These are phyloP conservation scores for Petroica traversi DNA, from an alignment of 2,113 vertebrate genomes.

Conservation along the genomic window DNA sequence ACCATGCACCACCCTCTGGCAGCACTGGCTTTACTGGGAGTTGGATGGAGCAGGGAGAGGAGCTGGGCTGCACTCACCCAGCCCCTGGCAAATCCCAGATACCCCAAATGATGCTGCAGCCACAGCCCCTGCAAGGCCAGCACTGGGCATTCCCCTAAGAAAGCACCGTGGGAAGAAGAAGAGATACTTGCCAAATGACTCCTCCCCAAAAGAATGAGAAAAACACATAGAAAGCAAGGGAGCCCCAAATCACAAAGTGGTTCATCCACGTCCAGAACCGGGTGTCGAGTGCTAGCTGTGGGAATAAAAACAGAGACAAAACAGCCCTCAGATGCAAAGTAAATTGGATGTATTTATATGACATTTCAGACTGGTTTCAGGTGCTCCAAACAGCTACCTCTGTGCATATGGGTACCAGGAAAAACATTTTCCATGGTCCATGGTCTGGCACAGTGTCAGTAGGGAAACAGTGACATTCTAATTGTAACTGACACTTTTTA, in stretches of 20 bases:
- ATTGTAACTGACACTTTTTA: background rate
- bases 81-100: too few species aligned
- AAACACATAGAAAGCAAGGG: conserved; percentile 94
- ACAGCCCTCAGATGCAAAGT: background rate
- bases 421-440: background rate
- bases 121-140: rapidly evolving
- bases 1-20: too few species aligned
- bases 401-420: background rate
- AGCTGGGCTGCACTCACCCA: too few species aligned
- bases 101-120: too few species aligned
- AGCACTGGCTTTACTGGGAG: too few species aligned
- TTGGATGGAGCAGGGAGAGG: too few species aligned
- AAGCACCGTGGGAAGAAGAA: background rate
- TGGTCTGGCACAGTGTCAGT: background rate
- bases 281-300: conserved; percentile 92
- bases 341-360: rapidly evolving
- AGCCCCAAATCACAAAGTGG: conserved; percentile 98
- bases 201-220: conserved; percentile 99
- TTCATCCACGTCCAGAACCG: conserved; percentile 98
- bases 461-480: background rate
- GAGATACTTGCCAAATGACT: conserved; percentile 88
- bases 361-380: background rate
- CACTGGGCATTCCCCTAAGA: background rate
- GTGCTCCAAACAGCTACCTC: background rate
- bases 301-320: background rate